A percentile compares a stretch with the other conserved stretches of the same genome.
Evolutionary conservation across 2,888 invertebrate genomes (phyloP).

Genomic region (Bombylius discolor): DNA sequence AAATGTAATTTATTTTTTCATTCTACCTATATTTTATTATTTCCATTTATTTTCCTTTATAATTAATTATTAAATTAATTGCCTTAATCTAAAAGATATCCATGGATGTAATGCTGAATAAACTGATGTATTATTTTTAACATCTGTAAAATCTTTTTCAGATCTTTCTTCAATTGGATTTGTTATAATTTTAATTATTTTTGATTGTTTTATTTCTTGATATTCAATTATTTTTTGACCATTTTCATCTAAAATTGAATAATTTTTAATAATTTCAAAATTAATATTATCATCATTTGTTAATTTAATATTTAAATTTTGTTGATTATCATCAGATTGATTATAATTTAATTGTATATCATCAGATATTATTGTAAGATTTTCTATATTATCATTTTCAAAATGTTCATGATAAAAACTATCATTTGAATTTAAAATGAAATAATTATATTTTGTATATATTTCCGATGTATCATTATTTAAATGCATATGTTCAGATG

Average conservation of each 20-base stretch:
- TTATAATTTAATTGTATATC: neutral
- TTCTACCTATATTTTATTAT: no score
- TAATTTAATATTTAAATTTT: neutral
- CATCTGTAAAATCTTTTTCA: neutral
- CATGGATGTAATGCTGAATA: slow-evolving; percentile 2
- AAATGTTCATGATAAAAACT: slow-evolving; percentile 9
- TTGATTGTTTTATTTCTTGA: neutral
- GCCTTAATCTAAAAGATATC: slow-evolving; percentile 5
- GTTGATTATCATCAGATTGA: neutral
- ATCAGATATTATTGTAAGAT: neutral
- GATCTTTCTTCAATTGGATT: neutral
- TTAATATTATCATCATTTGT: neutral
- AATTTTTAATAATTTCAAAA: neutral
- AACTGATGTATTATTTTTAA: neutral
- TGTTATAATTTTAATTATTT: neutral
- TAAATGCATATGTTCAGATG: slow-evolving; percentile 7
- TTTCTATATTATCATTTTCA: slow-evolving; percentile 5
- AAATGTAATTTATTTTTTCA: no score
- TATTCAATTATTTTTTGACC: neutral
- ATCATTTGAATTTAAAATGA: slow-evolving; percentile 7
- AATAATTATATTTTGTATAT: slow-evolving; percentile 10
- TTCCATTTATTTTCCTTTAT: no score
- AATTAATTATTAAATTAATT: neutral
- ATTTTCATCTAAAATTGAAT: neutral
- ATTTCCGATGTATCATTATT: neutral